Conservation (phyloP, 2,797 vertebrate genomes). For the Syngnathus acus region DNA sequence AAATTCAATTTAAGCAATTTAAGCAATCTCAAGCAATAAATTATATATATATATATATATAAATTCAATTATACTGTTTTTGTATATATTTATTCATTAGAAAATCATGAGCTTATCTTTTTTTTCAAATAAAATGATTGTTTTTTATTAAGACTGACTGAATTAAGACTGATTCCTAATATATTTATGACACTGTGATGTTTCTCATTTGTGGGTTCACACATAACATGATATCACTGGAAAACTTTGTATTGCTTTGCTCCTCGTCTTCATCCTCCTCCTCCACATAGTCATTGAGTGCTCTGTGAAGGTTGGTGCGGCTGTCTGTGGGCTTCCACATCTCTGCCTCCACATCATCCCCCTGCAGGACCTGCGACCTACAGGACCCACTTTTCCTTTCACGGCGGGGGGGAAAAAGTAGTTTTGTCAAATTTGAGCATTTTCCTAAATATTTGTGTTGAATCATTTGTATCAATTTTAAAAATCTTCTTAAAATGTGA, state of each 20-base stretch:
- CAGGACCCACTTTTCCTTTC: conserved; percentile 27
- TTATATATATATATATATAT: too few relatives aligned
- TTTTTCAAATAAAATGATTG: too few relatives aligned
- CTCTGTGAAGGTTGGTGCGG: conserved; percentile 26
- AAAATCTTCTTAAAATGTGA: too few relatives aligned
- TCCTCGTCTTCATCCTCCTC: conserved; percentile 19
- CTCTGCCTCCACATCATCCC: conserved; percentile 52
- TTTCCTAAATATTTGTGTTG: background rate
- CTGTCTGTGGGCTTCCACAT: conserved; percentile 51
- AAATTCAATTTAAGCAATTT: too few relatives aligned
- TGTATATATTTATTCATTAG: too few relatives aligned
- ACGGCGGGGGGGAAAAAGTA: background rate
- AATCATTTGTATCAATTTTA: background rate
- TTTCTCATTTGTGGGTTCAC: conserved; percentile 31
- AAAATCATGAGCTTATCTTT: too few relatives aligned
- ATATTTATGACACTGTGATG: background rate
- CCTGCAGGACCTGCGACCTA: conserved; percentile 22
- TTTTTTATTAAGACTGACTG: background rate
- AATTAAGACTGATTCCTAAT: background rate
- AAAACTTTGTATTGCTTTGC: conserved; percentile 36
- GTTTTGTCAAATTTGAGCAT: background rate
- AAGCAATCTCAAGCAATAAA: too few relatives aligned
- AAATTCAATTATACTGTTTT: too few relatives aligned
- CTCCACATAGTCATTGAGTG: conserved; percentile 13
- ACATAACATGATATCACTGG: conserved; percentile 44